A percentile compares a stretch with the other conserved stretches of the same genome.
phyloP scores from a whole-genome alignment of 2,888 invertebrate genomes.

The Alentia gelatinosa region DNA sequence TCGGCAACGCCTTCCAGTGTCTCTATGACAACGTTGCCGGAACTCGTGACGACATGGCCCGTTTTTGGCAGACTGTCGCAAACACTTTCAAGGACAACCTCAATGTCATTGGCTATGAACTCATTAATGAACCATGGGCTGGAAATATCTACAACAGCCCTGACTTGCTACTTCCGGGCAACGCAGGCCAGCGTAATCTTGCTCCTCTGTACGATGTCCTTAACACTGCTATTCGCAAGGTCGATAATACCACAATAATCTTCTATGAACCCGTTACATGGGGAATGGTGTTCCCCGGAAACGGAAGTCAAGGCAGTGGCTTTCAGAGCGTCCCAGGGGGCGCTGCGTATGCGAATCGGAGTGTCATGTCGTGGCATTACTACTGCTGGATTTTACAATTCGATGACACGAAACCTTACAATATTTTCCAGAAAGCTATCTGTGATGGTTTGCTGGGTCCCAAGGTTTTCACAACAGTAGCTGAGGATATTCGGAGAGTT shows the following conservation, averaged over 20 bases:
- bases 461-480: conserved; percentile 61
- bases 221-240: conserved; percentile 65
- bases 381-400: conserved; percentile 70
- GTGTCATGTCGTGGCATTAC: conserved; percentile 71
- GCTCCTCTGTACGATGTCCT: conserved; percentile 68
- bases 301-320: conserved; percentile 65
- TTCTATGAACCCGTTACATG: conserved; percentile 76
- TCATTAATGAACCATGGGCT: conserved; percentile 74
- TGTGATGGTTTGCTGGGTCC: conserved; percentile 68
- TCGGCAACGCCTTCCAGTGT: conserved; percentile 69
- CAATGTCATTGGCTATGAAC: conserved; percentile 71
- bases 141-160: conserved; percentile 70
- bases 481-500: conserved; percentile 60
- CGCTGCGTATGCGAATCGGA: conserved; percentile 58
- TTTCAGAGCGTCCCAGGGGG: conserved; percentile 70
- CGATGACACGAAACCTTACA: conserved; percentile 56
- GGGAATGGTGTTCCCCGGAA: conserved; percentile 66
- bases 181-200: conserved; percentile 69
- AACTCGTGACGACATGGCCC: conserved; percentile 63
- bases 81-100: conserved; percentile 61
- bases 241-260: conserved; percentile 68
- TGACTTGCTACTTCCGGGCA: conserved; percentile 68
- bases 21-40: conserved; percentile 68
- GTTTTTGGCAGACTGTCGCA: conserved; percentile 69
- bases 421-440: conserved; percentile 59